phyloP scores from a whole-genome alignment of 2,797 vertebrate species.

The Micropoecilia bifurca region DNA sequence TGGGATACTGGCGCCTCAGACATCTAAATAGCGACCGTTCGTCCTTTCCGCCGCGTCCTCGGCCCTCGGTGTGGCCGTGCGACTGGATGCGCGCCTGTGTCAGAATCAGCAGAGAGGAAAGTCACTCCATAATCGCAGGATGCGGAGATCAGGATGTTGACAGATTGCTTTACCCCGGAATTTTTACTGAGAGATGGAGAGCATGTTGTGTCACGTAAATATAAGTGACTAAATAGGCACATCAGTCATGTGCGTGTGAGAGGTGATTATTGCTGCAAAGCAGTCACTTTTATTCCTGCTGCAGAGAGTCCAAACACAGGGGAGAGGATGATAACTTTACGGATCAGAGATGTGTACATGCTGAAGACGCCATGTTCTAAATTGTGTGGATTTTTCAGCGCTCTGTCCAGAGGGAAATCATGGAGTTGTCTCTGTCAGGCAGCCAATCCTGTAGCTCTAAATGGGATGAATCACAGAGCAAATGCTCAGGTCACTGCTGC shows the following conservation, averaged over 20 bases:
- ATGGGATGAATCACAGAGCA: conserved; percentile 75
- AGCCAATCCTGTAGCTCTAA: conserved; percentile 66
- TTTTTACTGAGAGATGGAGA: conserved; percentile 28
- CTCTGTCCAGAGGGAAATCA: conserved; percentile 71
- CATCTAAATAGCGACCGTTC: conserved; percentile 64
- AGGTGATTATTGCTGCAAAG: conserved; percentile 15
- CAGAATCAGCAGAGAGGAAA: conserved; percentile 43
- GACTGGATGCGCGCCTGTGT: conserved; percentile 11
- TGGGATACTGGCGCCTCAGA: conserved; percentile 53
- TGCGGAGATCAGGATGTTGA: conserved; percentile 37
- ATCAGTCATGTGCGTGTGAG: not conserved
- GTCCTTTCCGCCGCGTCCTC: conserved; percentile 45
- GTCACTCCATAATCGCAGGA: conserved; percentile 50
- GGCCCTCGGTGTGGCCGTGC: conserved; percentile 40
- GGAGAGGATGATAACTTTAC: conserved; percentile 13
- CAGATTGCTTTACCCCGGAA: conserved; percentile 39
- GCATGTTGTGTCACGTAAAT: conserved; percentile 13
- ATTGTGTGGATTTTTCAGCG: conserved; percentile 38
- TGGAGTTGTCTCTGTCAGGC: conserved; percentile 71
- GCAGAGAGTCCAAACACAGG: conserved; percentile 20
- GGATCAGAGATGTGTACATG: conserved; percentile 40
- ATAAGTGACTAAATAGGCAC: conserved; percentile 10
- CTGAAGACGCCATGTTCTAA: conserved; percentile 22
- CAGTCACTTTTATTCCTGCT: conserved; percentile 28
- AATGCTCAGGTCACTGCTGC: conserved; percentile 77